Conservation (phyloP, 2,113 vertebrate species). For the Melanotaenia duboulayi region DNA sequence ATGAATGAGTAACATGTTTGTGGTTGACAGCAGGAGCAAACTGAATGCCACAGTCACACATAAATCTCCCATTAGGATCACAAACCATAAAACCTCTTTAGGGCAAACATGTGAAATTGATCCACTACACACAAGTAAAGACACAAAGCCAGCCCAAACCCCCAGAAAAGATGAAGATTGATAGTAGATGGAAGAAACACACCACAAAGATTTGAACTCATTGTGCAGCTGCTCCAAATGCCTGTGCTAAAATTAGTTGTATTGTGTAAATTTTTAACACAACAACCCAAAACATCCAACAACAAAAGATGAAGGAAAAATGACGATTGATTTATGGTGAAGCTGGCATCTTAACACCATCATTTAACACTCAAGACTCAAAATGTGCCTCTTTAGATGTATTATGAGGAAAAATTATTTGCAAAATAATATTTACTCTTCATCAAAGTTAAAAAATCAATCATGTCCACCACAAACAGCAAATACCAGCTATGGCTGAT, state of each 20-base stretch:
- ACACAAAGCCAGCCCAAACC: not conserved
- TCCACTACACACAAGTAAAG: not conserved
- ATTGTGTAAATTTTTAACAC: not conserved
- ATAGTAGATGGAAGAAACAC: not conserved
- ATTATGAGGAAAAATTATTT: not conserved
- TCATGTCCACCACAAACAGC: slow-evolving; percentile 46
- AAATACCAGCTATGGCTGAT: slow-evolving; percentile 32
- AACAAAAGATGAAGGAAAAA: not conserved
- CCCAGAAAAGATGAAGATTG: slow-evolving; percentile 5
- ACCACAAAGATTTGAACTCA: not conserved
- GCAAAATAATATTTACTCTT: not conserved
- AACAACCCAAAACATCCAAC: slow-evolving; percentile 16
- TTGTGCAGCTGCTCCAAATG: slow-evolving; percentile 4
- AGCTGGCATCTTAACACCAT: not conserved
- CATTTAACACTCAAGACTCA: slow-evolving; percentile 8
- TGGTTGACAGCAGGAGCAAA: not conserved
- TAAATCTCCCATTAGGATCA: slow-evolving; percentile 2
- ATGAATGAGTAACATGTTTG: not conserved
- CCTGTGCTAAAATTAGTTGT: not conserved
- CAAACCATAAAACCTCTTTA: not conserved
- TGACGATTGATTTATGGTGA: slow-evolving; percentile 38
- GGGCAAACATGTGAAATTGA: not conserved
- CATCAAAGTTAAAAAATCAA: slow-evolving; percentile 29
- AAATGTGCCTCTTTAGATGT: not conserved
- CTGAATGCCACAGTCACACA: slow-evolving; percentile 7